Conservation (phyloP, 2,797 vertebrate species). For the Rachycentron canadum region DNA sequence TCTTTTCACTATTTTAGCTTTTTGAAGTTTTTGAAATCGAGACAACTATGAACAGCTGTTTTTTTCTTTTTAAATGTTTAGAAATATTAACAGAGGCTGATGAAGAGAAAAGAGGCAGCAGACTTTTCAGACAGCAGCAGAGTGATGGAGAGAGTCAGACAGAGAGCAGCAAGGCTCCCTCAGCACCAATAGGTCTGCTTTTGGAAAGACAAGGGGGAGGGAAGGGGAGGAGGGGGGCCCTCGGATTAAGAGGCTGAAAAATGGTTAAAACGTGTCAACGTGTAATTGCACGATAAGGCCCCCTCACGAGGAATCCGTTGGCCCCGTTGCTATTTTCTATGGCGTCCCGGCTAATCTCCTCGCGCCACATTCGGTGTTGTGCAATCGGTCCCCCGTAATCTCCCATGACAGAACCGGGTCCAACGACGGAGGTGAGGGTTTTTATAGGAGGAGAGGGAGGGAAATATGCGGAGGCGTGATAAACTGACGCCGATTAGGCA, state of each 20-base stretch:
- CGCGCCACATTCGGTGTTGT: slow-evolving; percentile 96
- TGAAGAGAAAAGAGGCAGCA: slow-evolving; percentile 22
- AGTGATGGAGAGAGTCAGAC: slow-evolving; percentile 66
- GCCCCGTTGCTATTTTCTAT: slow-evolving; percentile 98
- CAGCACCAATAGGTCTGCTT: slow-evolving; percentile 86
- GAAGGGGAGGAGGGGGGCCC: slow-evolving; percentile 65
- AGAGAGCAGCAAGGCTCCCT: slow-evolving; percentile 63
- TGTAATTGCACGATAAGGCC: slow-evolving; percentile 99
- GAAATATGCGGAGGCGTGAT: slow-evolving; percentile 97
- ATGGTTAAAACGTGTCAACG: slow-evolving; percentile 98
- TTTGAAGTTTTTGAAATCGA: slow-evolving; percentile 10
- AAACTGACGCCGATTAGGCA: slow-evolving; percentile 99
- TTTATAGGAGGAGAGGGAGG: slow-evolving; percentile 93
- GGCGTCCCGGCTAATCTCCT: slow-evolving; percentile 95
- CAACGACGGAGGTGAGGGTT: slow-evolving; percentile 93
- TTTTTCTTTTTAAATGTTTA: background rate
- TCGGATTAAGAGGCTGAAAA: slow-evolving; percentile 99
- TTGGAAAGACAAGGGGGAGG: slow-evolving; percentile 82
- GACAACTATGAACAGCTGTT: background rate
- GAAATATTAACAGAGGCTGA: slow-evolving; percentile 28
- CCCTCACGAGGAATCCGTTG: slow-evolving; percentile 98
- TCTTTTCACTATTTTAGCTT: background rate
- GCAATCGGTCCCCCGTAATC: slow-evolving; percentile 99
- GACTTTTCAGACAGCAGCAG: slow-evolving; percentile 47
- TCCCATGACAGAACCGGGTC: slow-evolving; percentile 96